Percentiles rank a stretch among this genome's conserved stretches.
phyloP scores from a whole-genome alignment of 2,797 vertebrate species.

The Cossypha niveicapilla region DNA sequence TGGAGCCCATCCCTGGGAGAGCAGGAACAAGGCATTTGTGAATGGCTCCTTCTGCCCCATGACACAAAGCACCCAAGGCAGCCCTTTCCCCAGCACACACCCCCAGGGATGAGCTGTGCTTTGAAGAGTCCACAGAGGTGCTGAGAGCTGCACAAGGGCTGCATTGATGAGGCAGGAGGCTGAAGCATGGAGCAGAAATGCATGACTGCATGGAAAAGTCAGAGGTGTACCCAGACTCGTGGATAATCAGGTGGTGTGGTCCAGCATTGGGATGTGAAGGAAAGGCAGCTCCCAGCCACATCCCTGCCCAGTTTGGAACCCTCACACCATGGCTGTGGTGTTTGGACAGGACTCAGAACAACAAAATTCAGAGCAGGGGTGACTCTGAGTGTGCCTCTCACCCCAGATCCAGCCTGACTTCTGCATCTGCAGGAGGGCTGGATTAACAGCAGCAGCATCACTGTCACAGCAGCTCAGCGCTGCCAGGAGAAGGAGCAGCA shows the following conservation, averaged over 20 bases:
- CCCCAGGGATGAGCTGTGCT: background rate
- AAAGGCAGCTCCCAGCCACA: background rate
- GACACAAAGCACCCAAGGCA: background rate
- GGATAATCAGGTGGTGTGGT: background rate
- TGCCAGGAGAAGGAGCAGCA: background rate
- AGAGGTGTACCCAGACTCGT: background rate
- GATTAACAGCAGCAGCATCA: background rate
- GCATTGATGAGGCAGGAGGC: slow-evolving; percentile 9
- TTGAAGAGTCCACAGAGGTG: background rate
- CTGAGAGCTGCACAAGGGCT: background rate
- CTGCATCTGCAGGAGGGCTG: background rate
- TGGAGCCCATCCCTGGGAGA: background rate
- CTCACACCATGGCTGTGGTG: background rate
- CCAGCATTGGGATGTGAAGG: background rate
- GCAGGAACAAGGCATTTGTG: background rate
- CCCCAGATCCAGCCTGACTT: background rate
- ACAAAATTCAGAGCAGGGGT: background rate
- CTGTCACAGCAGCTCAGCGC: background rate
- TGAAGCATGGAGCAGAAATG: slow-evolving; percentile 3
- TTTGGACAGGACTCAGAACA: background rate
- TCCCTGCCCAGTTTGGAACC: background rate
- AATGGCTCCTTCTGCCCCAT: background rate
- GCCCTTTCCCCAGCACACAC: background rate
- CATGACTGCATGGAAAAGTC: background rate
- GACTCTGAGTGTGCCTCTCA: background rate